These are phyloP conservation scores for Istiophorus platypterus DNA, from an alignment of 2,113 vertebrate genomes.

Conservation along the genomic window DNA sequence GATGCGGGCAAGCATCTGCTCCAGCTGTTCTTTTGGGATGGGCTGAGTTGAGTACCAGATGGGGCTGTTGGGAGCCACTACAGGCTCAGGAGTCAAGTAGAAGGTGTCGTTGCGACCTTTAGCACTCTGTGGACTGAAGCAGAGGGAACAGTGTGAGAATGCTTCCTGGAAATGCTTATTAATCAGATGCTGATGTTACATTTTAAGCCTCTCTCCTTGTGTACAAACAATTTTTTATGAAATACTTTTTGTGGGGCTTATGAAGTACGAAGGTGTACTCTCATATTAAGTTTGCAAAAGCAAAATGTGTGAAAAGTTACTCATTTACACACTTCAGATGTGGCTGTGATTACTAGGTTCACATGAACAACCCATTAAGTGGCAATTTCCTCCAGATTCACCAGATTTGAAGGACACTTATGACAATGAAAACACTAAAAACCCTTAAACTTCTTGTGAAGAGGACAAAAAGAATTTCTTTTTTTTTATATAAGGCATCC, in stretches of 20 bases:
- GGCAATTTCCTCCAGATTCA: neutral
- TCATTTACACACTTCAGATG: neutral
- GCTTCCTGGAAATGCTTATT: neutral
- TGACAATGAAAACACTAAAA: slow-evolving; percentile 24
- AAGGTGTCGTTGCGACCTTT: slow-evolving; percentile 99
- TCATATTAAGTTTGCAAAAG: neutral
- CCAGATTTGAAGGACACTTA: neutral
- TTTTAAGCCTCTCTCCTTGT: neutral
- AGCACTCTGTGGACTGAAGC: slow-evolving; percentile 95
- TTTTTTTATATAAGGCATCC: slow-evolving; percentile 1
- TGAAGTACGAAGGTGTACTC: neutral
- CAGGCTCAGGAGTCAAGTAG: slow-evolving; percentile 98
- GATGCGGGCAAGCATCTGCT: slow-evolving; percentile 98
- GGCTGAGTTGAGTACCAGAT: slow-evolving; percentile 99
- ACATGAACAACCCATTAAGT: neutral
- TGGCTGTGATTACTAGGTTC: neutral
- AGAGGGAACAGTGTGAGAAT: slow-evolving; percentile 45
- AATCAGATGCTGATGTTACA: neutral
- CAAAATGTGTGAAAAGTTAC: too few relatives aligned
- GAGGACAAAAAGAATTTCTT: slow-evolving; percentile 8
- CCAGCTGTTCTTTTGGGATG: slow-evolving; percentile 97
- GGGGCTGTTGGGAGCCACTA: slow-evolving; percentile 99
- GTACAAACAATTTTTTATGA: neutral
- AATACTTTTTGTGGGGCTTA: neutral
- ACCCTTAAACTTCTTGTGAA: neutral